These are phyloP conservation scores for Scalopus aquaticus DNA, from an alignment of 2,113 vertebrate species.

Conservation along the genomic window DNA sequence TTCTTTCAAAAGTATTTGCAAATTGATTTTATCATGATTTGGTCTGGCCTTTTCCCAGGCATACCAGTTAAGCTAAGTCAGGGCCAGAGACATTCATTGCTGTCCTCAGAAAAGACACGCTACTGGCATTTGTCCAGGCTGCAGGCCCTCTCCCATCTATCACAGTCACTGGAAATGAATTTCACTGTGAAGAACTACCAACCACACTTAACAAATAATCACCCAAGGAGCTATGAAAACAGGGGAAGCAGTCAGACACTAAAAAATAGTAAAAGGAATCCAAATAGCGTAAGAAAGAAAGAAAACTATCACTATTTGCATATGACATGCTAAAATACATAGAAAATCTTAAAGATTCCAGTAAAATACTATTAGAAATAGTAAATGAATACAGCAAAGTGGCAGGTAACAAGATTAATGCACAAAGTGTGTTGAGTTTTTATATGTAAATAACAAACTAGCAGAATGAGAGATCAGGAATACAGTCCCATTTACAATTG, in stretches of 20 bases:
- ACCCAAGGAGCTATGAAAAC: neutral
- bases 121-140: neutral
- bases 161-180: neutral
- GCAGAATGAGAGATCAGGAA: no score
- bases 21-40: slow-evolving; percentile 38
- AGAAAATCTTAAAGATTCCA: no score
- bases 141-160: neutral
- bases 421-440: no score
- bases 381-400: no score
- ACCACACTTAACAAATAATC: neutral
- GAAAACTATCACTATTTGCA: no score
- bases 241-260: neutral
- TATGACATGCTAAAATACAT: no score
- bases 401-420: no score
- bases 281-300: no score
- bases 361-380: no score
- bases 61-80: slow-evolving; percentile 27
- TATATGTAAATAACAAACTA: no score
- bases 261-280: no score
- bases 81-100: slow-evolving; percentile 12
- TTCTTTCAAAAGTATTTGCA: slow-evolving; percentile 46
- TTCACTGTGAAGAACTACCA: neutral
- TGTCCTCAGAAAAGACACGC: neutral
- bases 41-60: slow-evolving; percentile 57
- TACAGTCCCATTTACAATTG: no score